Percentiles rank a stretch among this genome's conserved stretches.
These are phyloP conservation scores for Campoletis sonorensis DNA, from an alignment of 1,140 invertebrate species.

Conservation along the genomic window DNA sequence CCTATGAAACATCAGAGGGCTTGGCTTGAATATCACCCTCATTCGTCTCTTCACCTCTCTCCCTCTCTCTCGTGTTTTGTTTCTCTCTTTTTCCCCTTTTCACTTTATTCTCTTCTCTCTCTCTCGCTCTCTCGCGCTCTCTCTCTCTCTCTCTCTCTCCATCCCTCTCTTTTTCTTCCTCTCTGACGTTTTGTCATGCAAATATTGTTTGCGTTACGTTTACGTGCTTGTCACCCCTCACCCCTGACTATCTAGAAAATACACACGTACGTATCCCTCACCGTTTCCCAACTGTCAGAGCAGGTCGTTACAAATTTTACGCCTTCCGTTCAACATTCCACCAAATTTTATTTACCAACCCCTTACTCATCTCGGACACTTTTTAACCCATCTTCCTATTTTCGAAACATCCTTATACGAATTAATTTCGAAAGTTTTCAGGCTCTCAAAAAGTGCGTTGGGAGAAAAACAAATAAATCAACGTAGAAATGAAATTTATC, in stretches of 20 bases:
- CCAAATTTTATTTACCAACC: too few relatives aligned
- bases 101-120: background rate
- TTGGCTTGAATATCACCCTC: background rate
- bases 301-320: conserved; percentile 22
- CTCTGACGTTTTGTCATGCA: conserved; percentile 39
- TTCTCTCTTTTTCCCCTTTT: too few relatives aligned
- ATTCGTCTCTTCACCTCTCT: background rate
- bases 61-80: background rate
- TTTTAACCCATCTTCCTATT: too few relatives aligned
- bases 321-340: too few relatives aligned
- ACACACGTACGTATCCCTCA: background rate
- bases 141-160: conserved; percentile 14
- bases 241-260: background rate
- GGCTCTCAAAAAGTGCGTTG: too few relatives aligned
- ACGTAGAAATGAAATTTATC: too few relatives aligned
- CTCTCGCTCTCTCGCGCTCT: conserved; percentile 6
- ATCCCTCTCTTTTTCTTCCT: background rate
- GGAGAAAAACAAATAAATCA: too few relatives aligned
- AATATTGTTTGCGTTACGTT: conserved; percentile 43
- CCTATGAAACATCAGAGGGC: conserved; percentile 13
- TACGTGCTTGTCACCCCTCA: background rate
- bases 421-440: too few relatives aligned
- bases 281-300: background rate
- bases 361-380: too few relatives aligned
- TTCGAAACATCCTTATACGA: too few relatives aligned